A percentile compares a stretch with the other conserved stretches of the same genome.
Conservation (phyloP, 1,140 invertebrate genomes). For the Arion vulgaris region DNA sequence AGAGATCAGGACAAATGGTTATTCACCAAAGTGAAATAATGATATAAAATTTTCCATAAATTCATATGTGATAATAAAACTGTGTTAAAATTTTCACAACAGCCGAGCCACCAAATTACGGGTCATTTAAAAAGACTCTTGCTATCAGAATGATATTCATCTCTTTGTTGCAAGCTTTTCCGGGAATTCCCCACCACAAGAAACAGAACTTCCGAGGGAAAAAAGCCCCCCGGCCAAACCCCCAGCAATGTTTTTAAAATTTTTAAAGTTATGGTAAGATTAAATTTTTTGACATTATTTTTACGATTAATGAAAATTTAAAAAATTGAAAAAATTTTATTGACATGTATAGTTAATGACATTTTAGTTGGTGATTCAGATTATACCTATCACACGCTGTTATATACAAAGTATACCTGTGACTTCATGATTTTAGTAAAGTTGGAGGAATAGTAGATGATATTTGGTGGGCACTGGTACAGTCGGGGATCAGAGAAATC, state of each 20-base stretch:
- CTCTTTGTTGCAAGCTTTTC: slow-evolving; percentile 94
- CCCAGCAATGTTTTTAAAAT: slow-evolving; percentile 64
- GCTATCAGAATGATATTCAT: slow-evolving; percentile 88
- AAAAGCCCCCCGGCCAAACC: slow-evolving; percentile 21
- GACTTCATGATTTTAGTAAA: no score
- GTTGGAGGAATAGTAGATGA: no score
- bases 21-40: no score
- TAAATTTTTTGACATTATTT: neutral
- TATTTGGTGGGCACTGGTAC: no score
- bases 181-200: slow-evolving; percentile 75
- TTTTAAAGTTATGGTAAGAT: slow-evolving; percentile 50
- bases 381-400: no score
- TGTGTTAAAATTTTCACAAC: no score
- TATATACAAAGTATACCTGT: no score
- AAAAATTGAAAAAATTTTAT: no score
- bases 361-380: neutral
- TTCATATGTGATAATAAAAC: neutral
- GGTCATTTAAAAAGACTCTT: slow-evolving; percentile 72
- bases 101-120: slow-evolving; percentile 55
- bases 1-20: neutral
- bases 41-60: neutral
- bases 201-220: slow-evolving; percentile 51
- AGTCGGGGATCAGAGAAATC: no score
- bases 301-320: no score
- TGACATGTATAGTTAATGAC: neutral